These are phyloP conservation scores for Heliconius hortense DNA, from an alignment of 2,888 invertebrate genomes.

Conservation along the genomic window DNA sequence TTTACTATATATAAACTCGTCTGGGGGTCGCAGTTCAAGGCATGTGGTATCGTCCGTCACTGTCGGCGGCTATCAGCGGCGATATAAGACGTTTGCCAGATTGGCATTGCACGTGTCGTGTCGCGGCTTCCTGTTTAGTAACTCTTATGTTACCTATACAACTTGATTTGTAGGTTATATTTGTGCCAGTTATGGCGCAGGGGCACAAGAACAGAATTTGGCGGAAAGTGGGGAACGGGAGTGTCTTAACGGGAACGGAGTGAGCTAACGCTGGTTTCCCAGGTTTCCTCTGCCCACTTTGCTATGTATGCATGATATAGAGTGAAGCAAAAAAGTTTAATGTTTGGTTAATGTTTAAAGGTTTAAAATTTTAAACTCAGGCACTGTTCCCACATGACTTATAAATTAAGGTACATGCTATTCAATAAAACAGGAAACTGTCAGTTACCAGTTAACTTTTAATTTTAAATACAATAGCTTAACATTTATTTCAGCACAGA, in stretches of 20 bases:
- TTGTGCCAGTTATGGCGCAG: neutral
- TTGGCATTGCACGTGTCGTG: slow-evolving; percentile 24
- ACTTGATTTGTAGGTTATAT: neutral
- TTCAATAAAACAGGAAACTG: too few relatives aligned
- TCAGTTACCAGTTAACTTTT: too few relatives aligned
- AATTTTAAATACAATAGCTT: neutral
- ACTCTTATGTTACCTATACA: neutral
- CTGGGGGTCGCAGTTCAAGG: slow-evolving; percentile 10
- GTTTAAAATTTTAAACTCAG: too few relatives aligned
- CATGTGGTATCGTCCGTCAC: slow-evolving; percentile 36
- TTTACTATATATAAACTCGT: slow-evolving; percentile 10
- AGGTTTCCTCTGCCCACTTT: neutral
- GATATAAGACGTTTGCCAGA: slow-evolving; percentile 30
- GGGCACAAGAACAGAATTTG: neutral
- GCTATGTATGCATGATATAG: neutral
- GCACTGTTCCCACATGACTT: neutral
- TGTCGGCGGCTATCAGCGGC: slow-evolving; percentile 34
- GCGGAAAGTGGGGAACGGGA: neutral
- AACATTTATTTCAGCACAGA: neutral
- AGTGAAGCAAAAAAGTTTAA: neutral
- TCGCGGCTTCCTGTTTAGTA: neutral
- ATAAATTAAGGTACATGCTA: neutral
- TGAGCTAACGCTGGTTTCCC: neutral
- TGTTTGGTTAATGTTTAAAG: too few relatives aligned
- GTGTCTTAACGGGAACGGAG: neutral